Percentiles rank a stretch among this genome's conserved stretches.
phyloP scores from a whole-genome alignment of 2,113 vertebrate species.

The Gymnarchus niloticus region DNA sequence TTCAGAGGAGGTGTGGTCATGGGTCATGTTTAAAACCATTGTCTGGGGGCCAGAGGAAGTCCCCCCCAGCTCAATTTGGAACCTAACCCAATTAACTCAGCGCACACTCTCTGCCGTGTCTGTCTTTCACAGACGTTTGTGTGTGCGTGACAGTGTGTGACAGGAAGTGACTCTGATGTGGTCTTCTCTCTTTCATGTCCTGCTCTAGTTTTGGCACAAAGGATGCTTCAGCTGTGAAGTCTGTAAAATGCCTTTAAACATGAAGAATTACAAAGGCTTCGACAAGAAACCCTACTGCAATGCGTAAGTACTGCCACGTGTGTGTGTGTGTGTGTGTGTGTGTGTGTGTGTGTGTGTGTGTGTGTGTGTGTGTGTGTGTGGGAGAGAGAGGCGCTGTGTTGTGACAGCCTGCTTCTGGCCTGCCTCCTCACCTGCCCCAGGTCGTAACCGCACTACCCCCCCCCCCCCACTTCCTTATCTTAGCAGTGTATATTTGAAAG shows the following conservation, averaged over 20 bases:
- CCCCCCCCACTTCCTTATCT: neutral
- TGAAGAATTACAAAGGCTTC: slow-evolving; percentile 98
- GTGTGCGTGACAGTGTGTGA: neutral
- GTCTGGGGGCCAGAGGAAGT: too few relatives aligned
- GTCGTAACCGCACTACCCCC: neutral
- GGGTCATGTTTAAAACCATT: too few relatives aligned
- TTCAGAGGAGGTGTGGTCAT: too few relatives aligned
- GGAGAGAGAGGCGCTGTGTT: neutral
- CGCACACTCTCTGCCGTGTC: neutral
- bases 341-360: neutral
- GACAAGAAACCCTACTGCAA: slow-evolving; percentile 97
- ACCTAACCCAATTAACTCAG: neutral
- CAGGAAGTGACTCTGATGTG: neutral
- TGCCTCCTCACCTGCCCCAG: neutral
- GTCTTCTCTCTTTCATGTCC: neutral
- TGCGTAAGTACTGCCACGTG: slow-evolving; percentile 71
- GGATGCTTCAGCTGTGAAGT: slow-evolving; percentile 96
- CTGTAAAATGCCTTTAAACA: slow-evolving; percentile 97
- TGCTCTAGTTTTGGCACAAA: slow-evolving; percentile 90
- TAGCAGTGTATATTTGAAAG: neutral
- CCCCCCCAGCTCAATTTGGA: neutral
- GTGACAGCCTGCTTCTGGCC: neutral
- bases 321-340: slow-evolving; percentile 7
- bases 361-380: too few relatives aligned
- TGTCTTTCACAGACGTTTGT: neutral